A percentile compares a stretch with the other conserved stretches of the same genome.
Conservation (phyloP, 2,888 invertebrate species). For the Orthosia cruda region DNA sequence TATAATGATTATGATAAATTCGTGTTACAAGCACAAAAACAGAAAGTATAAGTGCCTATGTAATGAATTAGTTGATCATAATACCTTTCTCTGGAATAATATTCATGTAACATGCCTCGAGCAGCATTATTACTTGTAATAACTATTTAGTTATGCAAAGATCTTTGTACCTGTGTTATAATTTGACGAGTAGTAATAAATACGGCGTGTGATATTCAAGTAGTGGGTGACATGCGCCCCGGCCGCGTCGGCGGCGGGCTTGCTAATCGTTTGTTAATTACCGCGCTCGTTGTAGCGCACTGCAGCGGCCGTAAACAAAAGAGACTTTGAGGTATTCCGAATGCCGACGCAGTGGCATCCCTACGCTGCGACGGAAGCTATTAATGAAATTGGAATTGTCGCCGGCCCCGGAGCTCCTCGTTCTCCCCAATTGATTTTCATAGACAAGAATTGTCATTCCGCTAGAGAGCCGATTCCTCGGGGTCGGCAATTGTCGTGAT, state of each 20-base stretch:
- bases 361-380: conserved; percentile 83
- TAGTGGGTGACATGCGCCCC: conserved; percentile 29
- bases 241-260: conserved; percentile 18
- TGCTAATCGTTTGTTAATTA: conserved; percentile 70
- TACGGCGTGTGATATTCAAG: conserved; percentile 27
- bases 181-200: conserved; percentile 27
- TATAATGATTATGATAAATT: background rate
- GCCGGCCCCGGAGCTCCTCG: conserved; percentile 80
- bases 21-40: background rate
- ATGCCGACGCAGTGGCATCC: conserved; percentile 74
- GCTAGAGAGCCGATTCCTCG: conserved; percentile 84
- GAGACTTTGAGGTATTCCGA: conserved; percentile 64
- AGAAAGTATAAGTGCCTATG: background rate
- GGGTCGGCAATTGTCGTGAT: conserved; percentile 90
- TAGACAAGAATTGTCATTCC: conserved; percentile 89
- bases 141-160: background rate
- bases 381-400: conserved; percentile 89
- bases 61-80: background rate
- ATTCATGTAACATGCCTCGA: background rate
- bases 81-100: conserved; percentile 5
- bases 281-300: conserved; percentile 62
- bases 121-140: background rate
- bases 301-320: conserved; percentile 62
- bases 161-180: background rate
- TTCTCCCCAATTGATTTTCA: conserved; percentile 89